Evolutionary conservation across 2,113 vertebrate species (phyloP), one percentile per base, ranked within the genome.

Genomic region (Brachyhypopomus occidentalis): DNA sequence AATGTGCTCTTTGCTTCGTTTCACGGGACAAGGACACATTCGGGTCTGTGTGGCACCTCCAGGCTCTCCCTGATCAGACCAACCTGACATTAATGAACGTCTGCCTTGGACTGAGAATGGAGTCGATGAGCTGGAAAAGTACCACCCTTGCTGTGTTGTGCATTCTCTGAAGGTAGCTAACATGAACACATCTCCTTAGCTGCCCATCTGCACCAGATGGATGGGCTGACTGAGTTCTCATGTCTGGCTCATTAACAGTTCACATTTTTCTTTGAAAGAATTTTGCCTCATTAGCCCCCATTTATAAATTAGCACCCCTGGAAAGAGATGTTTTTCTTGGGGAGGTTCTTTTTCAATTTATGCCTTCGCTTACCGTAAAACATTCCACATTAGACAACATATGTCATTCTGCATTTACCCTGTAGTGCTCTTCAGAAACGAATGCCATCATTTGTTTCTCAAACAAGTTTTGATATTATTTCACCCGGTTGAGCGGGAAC

Each of bases 171-270:
- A 45, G 17, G 52, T 30, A 16, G 27, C 78, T 72, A 30, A 69
- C 55, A 75, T 75, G 67, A 72, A 73, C 30, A 83, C 73, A 80
- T 78, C 45, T 36, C 16, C 77, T 74, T 74, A 77, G 66, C 71
- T 78, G 23, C 75, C 69, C 76, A 84, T 76, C 72, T 79, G 79
- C 79, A 79, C 52, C 22, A 30, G 41, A 20, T 62, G 27, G 64
- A 77, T 75, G 14, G 41, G 59, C 74, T 67, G 72, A 79, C 72
- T 30, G 64, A 78, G 58, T 20, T 34, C 55, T 36, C 71, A 75
- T 78, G 41, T 72, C 59, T 25, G 59, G 77, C 6, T 3, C 0
- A 12, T 67, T 67, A 67, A 67, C 19, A 30, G 36, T 20, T 36
- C 34, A 16, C 19, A 70, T 41, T 41, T 20, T 41, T 38, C 20